phyloP scores from a whole-genome alignment of 2,888 invertebrate species.

The Nesidiocoris tenuis region DNA sequence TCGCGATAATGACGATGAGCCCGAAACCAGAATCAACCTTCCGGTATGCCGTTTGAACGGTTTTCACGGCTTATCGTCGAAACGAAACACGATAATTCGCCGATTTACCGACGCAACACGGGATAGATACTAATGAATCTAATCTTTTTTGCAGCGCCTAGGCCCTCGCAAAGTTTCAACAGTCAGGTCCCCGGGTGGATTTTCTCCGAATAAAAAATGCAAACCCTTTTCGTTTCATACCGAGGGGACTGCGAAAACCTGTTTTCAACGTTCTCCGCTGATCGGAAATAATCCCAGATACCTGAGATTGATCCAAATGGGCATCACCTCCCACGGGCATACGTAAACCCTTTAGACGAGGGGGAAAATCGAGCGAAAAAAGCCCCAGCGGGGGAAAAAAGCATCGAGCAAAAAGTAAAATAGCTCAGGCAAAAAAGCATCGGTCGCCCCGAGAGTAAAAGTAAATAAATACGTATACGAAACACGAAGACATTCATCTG shows the following conservation, averaged over 20 bases:
- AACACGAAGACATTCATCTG: not conserved
- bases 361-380: not conserved
- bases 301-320: not conserved
- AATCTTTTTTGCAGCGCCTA: not conserved
- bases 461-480: not conserved
- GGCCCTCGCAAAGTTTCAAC: not conserved
- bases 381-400: not conserved
- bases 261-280: not conserved
- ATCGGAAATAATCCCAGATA: not conserved
- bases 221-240: not conserved
- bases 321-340: not conserved
- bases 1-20: too few relatives aligned
- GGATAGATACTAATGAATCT: not conserved
- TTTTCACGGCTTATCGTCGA: too few relatives aligned
- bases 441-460: not conserved
- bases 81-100: too few relatives aligned
- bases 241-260: not conserved
- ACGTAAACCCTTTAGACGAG: not conserved
- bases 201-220: not conserved
- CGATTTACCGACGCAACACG: too few relatives aligned
- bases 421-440: not conserved
- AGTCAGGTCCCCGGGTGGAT: not conserved
- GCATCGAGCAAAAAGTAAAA: not conserved
- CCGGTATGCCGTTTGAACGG: too few relatives aligned
- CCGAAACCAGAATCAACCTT: too few relatives aligned